Conservation (phyloP, 2,797 vertebrate genomes). For the Aldrovandia affinis region DNA sequence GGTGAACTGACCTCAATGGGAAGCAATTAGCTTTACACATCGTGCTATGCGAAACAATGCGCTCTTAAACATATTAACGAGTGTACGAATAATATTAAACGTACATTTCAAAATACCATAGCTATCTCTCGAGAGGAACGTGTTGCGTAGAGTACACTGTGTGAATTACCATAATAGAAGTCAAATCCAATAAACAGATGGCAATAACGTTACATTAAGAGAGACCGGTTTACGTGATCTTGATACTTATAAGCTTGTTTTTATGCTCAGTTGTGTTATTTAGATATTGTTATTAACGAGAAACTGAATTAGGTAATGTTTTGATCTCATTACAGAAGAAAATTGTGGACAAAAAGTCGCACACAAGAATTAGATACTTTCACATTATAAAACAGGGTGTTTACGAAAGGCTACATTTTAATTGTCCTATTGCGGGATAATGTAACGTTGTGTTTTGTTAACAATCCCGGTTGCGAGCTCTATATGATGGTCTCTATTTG, state of each 20-base stretch:
- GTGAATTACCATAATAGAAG: background rate
- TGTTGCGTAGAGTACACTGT: background rate
- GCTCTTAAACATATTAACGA: background rate
- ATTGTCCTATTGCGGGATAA: slow-evolving; percentile 51
- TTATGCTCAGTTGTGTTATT: background rate
- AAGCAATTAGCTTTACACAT: background rate
- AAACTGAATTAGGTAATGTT: background rate
- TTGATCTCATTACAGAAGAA: background rate
- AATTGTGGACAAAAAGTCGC: background rate
- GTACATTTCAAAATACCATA: background rate
- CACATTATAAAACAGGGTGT: slow-evolving; percentile 49
- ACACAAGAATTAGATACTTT: slow-evolving; percentile 22
- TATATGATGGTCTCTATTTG: slow-evolving; percentile 65
- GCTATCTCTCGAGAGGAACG: background rate
- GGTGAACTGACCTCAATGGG: slow-evolving; percentile 16
- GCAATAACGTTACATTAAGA: background rate
- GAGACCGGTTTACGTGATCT: background rate
- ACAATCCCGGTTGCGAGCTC: slow-evolving; percentile 54
- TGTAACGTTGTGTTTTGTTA: slow-evolving; percentile 55
- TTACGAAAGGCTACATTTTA: slow-evolving; percentile 47
- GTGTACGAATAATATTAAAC: slow-evolving; percentile 6
- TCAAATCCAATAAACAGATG: background rate
- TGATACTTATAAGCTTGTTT: background rate
- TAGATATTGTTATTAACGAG: background rate
- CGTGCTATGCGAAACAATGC: slow-evolving; percentile 10